These are phyloP conservation scores for Pachyuromys duprasi DNA, from an alignment of 2,797 vertebrate species.

Conservation along the genomic window DNA sequence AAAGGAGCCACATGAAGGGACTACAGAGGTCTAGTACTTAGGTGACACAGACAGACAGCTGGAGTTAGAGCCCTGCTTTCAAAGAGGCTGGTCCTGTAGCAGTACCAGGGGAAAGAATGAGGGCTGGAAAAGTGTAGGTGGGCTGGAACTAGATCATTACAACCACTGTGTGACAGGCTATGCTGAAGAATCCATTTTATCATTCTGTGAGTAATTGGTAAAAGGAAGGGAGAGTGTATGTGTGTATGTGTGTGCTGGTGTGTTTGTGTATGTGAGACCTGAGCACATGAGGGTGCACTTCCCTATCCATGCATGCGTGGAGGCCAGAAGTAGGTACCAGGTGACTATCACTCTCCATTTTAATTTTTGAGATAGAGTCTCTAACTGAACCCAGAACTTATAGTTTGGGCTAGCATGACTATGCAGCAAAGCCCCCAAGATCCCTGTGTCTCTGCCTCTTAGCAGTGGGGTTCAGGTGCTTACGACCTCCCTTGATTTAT, in stretches of 20 bases:
- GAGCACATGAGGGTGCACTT: background rate
- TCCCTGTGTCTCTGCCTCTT: background rate
- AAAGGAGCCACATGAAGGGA: background rate
- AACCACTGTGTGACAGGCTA: background rate
- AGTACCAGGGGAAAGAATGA: background rate
- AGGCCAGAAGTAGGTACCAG: background rate
- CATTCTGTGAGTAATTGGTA: background rate
- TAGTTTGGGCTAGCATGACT: background rate
- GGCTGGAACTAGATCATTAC: background rate
- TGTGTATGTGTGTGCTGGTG: background rate
- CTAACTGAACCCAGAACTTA: background rate
- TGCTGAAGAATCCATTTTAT: background rate
- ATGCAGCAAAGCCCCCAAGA: background rate
- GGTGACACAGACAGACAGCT: background rate
- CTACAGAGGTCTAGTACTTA: background rate
- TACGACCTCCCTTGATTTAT: too few relatives aligned
- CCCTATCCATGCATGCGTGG: background rate
- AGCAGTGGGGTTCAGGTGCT: background rate
- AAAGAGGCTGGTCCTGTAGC: background rate
- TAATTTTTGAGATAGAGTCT: background rate
- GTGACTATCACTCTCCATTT: background rate
- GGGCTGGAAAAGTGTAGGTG: background rate
- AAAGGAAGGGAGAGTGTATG: background rate
- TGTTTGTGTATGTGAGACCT: background rate
- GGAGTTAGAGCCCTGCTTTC: background rate